A percentile compares a stretch with the other conserved stretches of the same genome.
These are phyloP conservation scores for Drosophila diplacantha DNA, from an alignment of 2,888 invertebrate species.

Conservation along the genomic window DNA sequence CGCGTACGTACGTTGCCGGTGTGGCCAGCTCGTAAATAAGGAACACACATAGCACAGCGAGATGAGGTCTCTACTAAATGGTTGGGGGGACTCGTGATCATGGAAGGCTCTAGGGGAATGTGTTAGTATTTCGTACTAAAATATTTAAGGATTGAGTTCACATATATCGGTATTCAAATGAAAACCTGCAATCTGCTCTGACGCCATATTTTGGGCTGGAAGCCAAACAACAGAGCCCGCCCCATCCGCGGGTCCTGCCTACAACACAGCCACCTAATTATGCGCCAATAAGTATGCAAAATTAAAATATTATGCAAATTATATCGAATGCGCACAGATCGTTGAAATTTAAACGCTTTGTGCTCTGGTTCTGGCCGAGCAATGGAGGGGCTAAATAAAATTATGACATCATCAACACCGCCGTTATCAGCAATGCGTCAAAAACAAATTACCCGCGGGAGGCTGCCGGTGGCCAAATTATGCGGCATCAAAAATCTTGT, in stretches of 20 bases:
- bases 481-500: conserved; percentile 49
- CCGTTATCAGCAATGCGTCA: conserved; percentile 47
- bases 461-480: conserved; percentile 23
- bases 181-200: not conserved
- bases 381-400: conserved; percentile 28
- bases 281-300: conserved; percentile 58
- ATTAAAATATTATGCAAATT: conserved; percentile 67
- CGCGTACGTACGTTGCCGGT: conserved; percentile 48
- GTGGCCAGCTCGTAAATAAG: conserved; percentile 43
- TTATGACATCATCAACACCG: conserved; percentile 59
- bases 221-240: conserved; percentile 19
- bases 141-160: not conserved
- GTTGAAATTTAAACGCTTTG: conserved; percentile 53
- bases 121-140: not conserved
- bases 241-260: not conserved
- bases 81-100: not conserved
- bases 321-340: conserved; percentile 25
- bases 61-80: not conserved
- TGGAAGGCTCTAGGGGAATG: not conserved
- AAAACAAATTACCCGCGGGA: conserved; percentile 58
- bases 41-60: conserved; percentile 2
- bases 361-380: conserved; percentile 52
- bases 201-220: conserved; percentile 4
- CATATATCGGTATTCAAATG: not conserved
- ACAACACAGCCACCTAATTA: conserved; percentile 52